Percentiles rank a stretch among this genome's conserved stretches.
Conservation (phyloP, 2,113 vertebrate species). For the Hyla sarda region DNA sequence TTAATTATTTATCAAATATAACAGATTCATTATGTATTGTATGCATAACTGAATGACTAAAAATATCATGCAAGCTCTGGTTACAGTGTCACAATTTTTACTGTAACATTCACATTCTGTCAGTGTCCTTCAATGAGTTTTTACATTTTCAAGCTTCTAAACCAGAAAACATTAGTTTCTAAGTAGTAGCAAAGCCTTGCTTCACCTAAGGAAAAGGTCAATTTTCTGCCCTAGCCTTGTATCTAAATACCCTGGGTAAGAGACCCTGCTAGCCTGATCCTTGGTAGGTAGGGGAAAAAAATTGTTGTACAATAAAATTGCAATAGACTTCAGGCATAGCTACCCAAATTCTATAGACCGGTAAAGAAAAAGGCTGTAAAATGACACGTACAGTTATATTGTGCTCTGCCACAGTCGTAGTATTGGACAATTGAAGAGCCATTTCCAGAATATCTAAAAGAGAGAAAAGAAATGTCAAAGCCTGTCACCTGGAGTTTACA, state of each 20-base stretch:
- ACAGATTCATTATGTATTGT: background rate
- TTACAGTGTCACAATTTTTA: background rate
- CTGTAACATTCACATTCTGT: background rate
- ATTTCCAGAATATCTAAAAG: constrained; percentile 25
- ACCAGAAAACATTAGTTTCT: background rate
- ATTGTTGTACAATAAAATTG: background rate
- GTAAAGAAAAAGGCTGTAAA: background rate
- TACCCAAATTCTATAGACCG: background rate
- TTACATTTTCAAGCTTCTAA: background rate
- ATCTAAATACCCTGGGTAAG: no score
- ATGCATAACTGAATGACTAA: background rate
- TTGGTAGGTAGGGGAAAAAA: no score
- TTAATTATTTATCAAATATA: background rate
- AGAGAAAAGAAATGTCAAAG: background rate
- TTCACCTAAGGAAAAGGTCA: no score
- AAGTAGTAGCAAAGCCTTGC: background rate
- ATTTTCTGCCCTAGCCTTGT: no score
- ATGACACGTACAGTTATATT: constrained; percentile 36
- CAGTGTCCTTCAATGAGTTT: background rate
- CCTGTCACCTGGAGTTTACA: background rate
- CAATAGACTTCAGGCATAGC: background rate
- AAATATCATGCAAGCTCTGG: background rate
- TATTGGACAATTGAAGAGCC: background rate
- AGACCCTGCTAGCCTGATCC: no score
- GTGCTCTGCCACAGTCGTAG: background rate